Percentiles rank a stretch among this genome's conserved stretches.
These are phyloP conservation scores for Neogale vison DNA, from an alignment of 2,113 vertebrate species.

Conservation along the genomic window DNA sequence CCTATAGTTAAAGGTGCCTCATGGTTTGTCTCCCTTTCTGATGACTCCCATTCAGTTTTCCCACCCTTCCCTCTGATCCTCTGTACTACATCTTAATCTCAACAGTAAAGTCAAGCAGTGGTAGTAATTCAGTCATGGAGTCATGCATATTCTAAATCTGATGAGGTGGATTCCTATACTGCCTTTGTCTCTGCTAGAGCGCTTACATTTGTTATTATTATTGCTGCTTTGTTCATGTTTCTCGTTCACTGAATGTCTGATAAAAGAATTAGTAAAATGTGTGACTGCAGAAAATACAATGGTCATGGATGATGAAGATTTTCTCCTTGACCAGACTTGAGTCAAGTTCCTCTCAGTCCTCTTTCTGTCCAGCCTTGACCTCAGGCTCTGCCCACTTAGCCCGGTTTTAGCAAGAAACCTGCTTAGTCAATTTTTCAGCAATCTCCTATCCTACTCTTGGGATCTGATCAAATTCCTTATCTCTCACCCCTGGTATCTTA, in stretches of 20 bases:
- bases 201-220: not conserved
- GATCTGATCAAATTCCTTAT: not conserved
- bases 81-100: not conserved
- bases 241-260: not conserved
- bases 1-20: no score
- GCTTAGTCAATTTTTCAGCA: not conserved
- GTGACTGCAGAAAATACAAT: not conserved
- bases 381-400: not conserved
- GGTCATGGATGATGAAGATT: not conserved
- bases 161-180: no score
- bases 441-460: not conserved
- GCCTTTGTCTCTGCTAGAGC: not conserved
- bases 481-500: not conserved
- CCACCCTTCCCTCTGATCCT: not conserved
- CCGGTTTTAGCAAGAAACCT: not conserved
- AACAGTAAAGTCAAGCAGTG: not conserved
- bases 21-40: not conserved
- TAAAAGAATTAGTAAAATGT: not conserved
- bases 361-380: not conserved
- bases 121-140: not conserved
- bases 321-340: not conserved
- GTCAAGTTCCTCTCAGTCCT: not conserved
- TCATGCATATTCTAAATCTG: not conserved
- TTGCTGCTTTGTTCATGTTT: not conserved
- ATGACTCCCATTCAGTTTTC: not conserved